A percentile compares a stretch with the other conserved stretches of the same genome.
These are phyloP conservation scores for Ursus arctos DNA, from an alignment of 2,113 vertebrate species.

Conservation along the genomic window DNA sequence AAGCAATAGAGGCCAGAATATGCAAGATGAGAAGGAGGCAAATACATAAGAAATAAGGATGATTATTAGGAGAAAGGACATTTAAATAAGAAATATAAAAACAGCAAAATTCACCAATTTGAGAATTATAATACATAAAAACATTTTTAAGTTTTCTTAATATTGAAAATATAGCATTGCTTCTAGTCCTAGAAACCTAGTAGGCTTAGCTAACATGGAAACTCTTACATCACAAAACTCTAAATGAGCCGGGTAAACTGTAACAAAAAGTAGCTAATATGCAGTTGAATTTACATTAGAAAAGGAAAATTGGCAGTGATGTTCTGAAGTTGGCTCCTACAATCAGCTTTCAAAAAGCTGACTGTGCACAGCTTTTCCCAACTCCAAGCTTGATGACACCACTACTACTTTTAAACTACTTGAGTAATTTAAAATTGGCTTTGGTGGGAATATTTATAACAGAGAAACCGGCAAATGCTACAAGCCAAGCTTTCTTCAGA, in stretches of 20 bases:
- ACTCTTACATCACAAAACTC: not conserved
- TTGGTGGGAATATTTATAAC: not conserved
- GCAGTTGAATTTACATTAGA: not conserved
- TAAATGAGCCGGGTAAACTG: not conserved
- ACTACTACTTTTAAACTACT: not conserved
- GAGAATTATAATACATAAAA: not conserved
- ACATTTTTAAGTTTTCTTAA: not conserved
- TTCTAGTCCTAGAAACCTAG: not conserved
- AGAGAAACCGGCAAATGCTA: not conserved
- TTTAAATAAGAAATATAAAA: not conserved
- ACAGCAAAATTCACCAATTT: not conserved
- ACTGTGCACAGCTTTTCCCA: not conserved
- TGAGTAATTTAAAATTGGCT: not conserved
- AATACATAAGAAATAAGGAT: not conserved
- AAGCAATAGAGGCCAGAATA: not conserved
- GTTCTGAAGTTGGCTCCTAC: not conserved
- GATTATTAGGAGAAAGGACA: not conserved
- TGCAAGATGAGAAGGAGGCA: not conserved
- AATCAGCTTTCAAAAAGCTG: not conserved
- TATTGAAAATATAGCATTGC: not conserved
- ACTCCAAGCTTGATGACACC: not conserved
- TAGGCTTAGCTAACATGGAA: not conserved
- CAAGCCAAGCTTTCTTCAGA: not conserved
- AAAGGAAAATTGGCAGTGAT: not conserved
- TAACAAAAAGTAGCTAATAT: not conserved